Evolutionary conservation across 2,888 invertebrate species (phyloP).

Genomic region (Neria commutata): DNA sequence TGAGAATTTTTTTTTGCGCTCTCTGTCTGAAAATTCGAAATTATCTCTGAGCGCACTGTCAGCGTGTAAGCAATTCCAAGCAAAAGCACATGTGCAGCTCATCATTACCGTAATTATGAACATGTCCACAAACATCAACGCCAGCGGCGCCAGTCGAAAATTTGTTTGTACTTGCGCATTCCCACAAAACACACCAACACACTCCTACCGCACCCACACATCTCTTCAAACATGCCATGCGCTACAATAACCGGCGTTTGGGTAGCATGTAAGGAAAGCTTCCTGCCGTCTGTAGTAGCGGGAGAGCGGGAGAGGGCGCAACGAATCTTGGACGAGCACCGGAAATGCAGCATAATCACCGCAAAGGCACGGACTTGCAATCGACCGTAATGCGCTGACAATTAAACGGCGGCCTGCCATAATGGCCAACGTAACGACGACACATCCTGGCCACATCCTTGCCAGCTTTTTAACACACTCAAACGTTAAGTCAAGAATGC

Average conservation of each 20-base stretch:
- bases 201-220: neutral
- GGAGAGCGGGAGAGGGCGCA: too few relatives aligned
- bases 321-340: constrained; percentile 7
- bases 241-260: too few relatives aligned
- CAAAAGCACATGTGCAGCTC: neutral
- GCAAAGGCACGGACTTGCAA: too few relatives aligned
- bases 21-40: neutral
- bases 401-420: too few relatives aligned
- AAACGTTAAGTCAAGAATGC: too few relatives aligned
- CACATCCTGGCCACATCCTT: too few relatives aligned
- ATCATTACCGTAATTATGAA: neutral
- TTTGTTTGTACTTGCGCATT: constrained; percentile 37
- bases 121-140: neutral
- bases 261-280: too few relatives aligned
- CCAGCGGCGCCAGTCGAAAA: neutral
- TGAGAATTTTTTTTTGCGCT: neutral
- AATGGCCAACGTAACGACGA: neutral
- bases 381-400: too few relatives aligned
- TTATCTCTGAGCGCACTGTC: neutral
- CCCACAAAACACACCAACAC: neutral
- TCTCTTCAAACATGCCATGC: too few relatives aligned
- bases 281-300: too few relatives aligned
- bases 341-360: constrained; percentile 17
- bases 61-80: neutral
- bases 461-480: too few relatives aligned